phyloP scores from a whole-genome alignment of 2,113 vertebrate species.

The Oenanthe melanoleuca region DNA sequence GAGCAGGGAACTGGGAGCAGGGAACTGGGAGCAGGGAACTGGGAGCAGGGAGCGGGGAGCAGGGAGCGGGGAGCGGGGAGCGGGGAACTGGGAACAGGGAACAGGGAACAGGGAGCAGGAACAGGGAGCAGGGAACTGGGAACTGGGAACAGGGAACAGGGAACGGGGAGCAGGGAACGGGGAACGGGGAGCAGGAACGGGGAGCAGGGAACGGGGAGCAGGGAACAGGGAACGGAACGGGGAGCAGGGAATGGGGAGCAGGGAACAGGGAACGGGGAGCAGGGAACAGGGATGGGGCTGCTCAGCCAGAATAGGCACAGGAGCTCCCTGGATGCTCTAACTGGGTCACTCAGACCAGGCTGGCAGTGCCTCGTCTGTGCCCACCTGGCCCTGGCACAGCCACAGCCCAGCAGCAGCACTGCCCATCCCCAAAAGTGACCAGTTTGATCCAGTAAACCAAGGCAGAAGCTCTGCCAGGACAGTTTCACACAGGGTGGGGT shows the following conservation, averaged over 20 bases:
- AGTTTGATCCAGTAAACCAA: fast-evolving
- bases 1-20: too few species aligned
- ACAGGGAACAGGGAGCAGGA: not conserved
- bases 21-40: too few species aligned
- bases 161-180: too few species aligned
- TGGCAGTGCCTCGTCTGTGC: fast-evolving
- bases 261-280: not conserved
- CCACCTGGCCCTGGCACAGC: fast-evolving
- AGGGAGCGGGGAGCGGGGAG: not conserved
- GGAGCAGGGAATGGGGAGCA: too few species aligned
- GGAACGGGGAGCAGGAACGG: too few species aligned
- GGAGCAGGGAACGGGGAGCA: not conserved
- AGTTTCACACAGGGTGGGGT: not conserved
- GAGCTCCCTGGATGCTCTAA: not conserved
- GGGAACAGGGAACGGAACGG: not conserved
- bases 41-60: not conserved
- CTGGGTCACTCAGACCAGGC: not conserved
- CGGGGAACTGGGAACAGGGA: too few species aligned
- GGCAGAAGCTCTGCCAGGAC: not conserved
- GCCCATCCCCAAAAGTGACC: fast-evolving
- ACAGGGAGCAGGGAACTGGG: too few species aligned
- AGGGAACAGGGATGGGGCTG: not conserved
- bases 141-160: too few species aligned
- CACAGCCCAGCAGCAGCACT: fast-evolving
- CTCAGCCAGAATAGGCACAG: not conserved